Conservation (phyloP, 2,113 vertebrate species). For the Zosterops borbonicus region DNA sequence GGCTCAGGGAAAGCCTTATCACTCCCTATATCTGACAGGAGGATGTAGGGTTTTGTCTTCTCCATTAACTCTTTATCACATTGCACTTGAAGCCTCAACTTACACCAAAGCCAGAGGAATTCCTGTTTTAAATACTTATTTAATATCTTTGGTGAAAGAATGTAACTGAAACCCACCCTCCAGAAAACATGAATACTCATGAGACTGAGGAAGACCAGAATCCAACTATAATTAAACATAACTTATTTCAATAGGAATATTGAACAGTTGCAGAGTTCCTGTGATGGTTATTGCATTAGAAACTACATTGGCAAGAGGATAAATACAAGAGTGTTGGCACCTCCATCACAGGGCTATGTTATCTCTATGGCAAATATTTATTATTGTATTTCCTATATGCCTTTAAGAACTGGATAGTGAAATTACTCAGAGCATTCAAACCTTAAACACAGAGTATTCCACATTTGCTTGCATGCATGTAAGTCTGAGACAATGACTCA, state of each 20-base stretch:
- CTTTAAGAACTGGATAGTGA: neutral
- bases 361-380: neutral
- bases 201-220: neutral
- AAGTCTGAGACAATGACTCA: neutral
- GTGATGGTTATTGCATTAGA: neutral
- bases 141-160: neutral
- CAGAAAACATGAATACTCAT: neutral
- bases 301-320: neutral
- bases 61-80: neutral
- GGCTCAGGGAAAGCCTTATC: neutral
- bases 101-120: neutral
- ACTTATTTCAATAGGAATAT: neutral
- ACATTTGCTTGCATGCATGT: neutral
- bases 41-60: neutral
- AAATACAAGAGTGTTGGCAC: neutral
- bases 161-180: neutral
- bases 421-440: neutral
- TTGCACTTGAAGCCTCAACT: neutral
- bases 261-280: neutral
- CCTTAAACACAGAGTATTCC: neutral
- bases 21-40: neutral
- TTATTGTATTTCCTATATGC: neutral
- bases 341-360: neutral
- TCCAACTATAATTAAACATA: neutral
- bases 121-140: neutral